Evolutionary conservation across 2,113 vertebrate genomes (phyloP), one percentile per base, ranked within the genome.

Genomic region (Hiodon tergisus): DNA sequence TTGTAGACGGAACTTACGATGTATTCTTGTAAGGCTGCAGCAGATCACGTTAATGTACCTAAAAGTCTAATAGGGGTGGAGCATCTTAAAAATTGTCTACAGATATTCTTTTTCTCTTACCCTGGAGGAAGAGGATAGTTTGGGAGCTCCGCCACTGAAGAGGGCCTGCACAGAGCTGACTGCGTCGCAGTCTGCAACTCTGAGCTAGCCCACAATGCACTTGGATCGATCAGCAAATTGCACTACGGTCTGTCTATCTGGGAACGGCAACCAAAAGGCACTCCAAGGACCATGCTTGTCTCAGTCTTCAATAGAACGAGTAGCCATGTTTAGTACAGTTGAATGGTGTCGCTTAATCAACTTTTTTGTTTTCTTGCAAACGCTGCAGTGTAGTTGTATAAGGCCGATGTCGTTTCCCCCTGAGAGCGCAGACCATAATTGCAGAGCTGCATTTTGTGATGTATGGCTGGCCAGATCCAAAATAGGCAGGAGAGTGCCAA

Each of bases 91-190:
- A 3, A 47, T 50, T 31, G 31, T 31, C 31, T 31, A 62, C 11
- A 47, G 16, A 53, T 63, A 9, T 8, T 69, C n/a, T 3, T 68
- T 62, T 79, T 69, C 50, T 5, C 75, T 65, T 65, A 0, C 74
- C 83, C 88, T 91, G 81, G 86, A 83, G 76, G 91, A 91, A 63
- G 91, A 93, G 80, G 93, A 94, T 46, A 91, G 69, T 63, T 80
- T 71, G 57, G 82, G 92, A 57, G 89, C 94, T 0, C 94, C 94
- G 0, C 93, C 94, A 31, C 82, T 95, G 82, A 96, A 96, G 88
- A 92, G 93, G 84, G 91, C 93, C 81, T 94, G 94, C 79, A 86
- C 85, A 31, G 93, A 95, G 76, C 91, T 93, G 72, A 89, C 90
- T 68, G 86, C 89, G 76, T 90, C 86, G 76, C 90, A 91, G 83